Evolutionary conservation across 2,113 vertebrate species (phyloP).

Genomic region (Amblyopsis rosae): DNA sequence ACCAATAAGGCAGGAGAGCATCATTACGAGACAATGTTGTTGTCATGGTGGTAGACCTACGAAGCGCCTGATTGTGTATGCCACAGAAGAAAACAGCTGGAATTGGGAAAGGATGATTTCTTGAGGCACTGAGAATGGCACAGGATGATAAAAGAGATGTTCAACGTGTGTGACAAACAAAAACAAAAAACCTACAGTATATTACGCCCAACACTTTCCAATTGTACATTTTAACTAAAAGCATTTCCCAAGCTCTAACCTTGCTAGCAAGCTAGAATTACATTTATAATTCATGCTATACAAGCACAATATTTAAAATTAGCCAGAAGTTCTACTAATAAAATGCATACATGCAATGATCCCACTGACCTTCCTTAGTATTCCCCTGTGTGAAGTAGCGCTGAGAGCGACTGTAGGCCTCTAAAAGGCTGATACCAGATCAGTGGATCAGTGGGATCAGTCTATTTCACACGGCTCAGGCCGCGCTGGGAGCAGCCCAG

Average conservation of each 20-base stretch:
- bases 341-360: conserved; percentile 6
- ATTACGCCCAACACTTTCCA: background rate
- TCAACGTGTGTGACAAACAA: conserved; percentile 23
- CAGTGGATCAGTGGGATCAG: conserved; percentile 34
- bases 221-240: too few relatives aligned
- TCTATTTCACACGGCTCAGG: conserved; percentile 47
- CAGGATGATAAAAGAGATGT: conserved; percentile 13
- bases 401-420: conserved; percentile 28
- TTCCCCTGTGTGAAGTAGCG: conserved; percentile 17
- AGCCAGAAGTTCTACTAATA: conserved; percentile 37
- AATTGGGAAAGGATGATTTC: conserved; percentile 58
- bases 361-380: conserved; percentile 22
- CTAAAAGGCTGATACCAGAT: conserved; percentile 45
- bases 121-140: conserved; percentile 27
- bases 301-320: conserved; percentile 29
- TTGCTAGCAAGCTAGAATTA: background rate
- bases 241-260: background rate
- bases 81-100: conserved; percentile 30
- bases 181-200: background rate
- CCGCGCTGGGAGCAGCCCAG: conserved; percentile 41
- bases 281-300: background rate
- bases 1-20: conserved; percentile 66
- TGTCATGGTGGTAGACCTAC: conserved; percentile 46
- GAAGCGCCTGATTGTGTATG: conserved; percentile 51
- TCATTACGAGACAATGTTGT: conserved; percentile 40